These are phyloP conservation scores for Amblyopsis hoosieri DNA, from an alignment of 2,797 vertebrate genomes.

Conservation along the genomic window DNA sequence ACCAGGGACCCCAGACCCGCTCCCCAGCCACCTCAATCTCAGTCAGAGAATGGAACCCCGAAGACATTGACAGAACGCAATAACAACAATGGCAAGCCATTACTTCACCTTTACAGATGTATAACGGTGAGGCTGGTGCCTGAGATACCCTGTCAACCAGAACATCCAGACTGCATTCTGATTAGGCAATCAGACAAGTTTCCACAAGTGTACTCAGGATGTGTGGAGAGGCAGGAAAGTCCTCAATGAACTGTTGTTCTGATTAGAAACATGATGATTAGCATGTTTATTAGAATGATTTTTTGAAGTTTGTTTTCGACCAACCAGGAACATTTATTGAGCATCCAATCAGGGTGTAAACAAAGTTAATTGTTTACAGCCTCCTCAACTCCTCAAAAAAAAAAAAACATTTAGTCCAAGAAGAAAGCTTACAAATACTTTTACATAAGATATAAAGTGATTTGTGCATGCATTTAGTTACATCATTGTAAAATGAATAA, in stretches of 20 bases:
- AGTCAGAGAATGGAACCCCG: too few relatives aligned
- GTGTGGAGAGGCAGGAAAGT: conserved; percentile 14
- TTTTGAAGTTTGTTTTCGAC: background rate
- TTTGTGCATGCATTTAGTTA: background rate
- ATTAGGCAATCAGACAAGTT: conserved; percentile 21
- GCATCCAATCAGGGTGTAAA: too few relatives aligned
- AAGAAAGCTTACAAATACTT: background rate
- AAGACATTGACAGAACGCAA: too few relatives aligned
- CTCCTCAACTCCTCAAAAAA: too few relatives aligned
- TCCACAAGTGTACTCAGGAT: background rate
- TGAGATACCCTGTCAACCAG: conserved; percentile 8
- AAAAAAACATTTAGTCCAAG: too few relatives aligned
- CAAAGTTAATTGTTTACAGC: too few relatives aligned
- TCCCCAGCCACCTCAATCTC: too few relatives aligned
- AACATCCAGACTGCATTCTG: conserved; percentile 22
- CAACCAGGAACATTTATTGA: background rate
- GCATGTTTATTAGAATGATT: conserved; percentile 5
- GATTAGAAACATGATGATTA: conserved; percentile 17
- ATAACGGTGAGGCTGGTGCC: conserved; percentile 9
- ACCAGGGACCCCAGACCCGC: too few relatives aligned
- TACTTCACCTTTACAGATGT: conserved; percentile 2
- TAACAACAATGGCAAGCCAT: too few relatives aligned
- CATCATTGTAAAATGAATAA: background rate
- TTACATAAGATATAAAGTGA: background rate
- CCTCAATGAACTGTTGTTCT: conserved; percentile 11